phyloP scores from a whole-genome alignment of 2,888 invertebrate genomes.

The Hetaerina titia region DNA sequence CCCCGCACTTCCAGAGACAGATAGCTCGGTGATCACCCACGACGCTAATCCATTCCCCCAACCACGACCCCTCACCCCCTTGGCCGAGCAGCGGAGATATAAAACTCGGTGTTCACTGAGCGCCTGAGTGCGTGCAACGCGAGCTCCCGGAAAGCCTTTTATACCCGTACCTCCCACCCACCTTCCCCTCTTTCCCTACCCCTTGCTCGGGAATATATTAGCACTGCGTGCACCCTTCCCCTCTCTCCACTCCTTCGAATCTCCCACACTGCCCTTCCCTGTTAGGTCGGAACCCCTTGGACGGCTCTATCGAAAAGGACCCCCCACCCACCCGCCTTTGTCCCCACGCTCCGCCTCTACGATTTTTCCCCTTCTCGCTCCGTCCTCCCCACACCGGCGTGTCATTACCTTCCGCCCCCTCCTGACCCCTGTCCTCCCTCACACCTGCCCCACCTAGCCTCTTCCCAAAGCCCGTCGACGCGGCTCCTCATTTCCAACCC shows the following conservation, averaged over 20 bases:
- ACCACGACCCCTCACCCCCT: not conserved
- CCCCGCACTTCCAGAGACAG: not conserved
- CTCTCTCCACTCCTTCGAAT: not conserved
- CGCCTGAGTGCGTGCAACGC: not conserved
- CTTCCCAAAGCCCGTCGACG: not conserved
- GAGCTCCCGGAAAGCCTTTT: constrained; percentile 18
- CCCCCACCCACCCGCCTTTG: not conserved
- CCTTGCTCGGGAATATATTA: constrained; percentile 14
- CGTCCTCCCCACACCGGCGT: not conserved
- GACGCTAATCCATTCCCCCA: not conserved
- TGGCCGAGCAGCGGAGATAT: not conserved
- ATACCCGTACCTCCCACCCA: not conserved
- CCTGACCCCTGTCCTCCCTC: not conserved
- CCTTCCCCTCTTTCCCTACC: too few relatives aligned
- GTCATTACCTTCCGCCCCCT: not conserved
- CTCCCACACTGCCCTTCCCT: not conserved
- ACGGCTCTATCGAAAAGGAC: not conserved
- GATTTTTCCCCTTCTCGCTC: not conserved
- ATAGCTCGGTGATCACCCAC: not conserved
- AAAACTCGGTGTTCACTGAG: not conserved
- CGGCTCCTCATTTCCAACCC: not conserved
- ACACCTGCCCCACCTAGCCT: not conserved
- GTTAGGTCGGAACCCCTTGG: not conserved
- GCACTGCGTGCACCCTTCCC: not conserved
- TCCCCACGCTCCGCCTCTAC: not conserved